phyloP scores from a whole-genome alignment of 2,888 invertebrate species.

The Limenitis camilla region DNA sequence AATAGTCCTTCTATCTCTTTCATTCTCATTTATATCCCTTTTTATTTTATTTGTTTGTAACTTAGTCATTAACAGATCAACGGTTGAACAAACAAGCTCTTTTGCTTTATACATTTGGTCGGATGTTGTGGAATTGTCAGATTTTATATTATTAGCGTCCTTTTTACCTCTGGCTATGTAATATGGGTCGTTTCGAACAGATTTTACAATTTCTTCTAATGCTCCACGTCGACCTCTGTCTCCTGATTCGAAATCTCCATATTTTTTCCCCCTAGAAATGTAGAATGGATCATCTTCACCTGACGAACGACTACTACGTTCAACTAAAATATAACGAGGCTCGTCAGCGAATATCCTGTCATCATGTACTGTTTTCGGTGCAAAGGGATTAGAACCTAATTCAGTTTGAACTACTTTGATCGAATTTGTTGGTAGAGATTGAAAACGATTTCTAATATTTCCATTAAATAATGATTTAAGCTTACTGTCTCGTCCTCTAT shows the following conservation, averaged over 20 bases:
- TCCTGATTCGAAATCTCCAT: constrained; percentile 35
- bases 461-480: constrained; percentile 40
- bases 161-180: constrained; percentile 73
- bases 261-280: constrained; percentile 60
- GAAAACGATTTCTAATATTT: constrained; percentile 25
- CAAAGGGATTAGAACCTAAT: constrained; percentile 29
- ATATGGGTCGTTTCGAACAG: constrained; percentile 66
- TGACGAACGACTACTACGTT: constrained; percentile 59
- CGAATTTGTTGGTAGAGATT: constrained; percentile 2
- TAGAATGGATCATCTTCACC: constrained; percentile 58
- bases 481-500: constrained; percentile 43
- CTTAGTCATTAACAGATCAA: constrained; percentile 42
- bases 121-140: constrained; percentile 29
- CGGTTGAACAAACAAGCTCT: constrained; percentile 54
- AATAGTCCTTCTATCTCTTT: constrained; percentile 55
- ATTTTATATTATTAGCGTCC: constrained; percentile 29
- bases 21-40: constrained; percentile 47
- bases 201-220: constrained; percentile 61
- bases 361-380: constrained; percentile 47
- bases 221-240: constrained; percentile 54
- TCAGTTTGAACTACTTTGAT: constrained; percentile 11
- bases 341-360: constrained; percentile 69
- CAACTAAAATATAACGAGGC: constrained; percentile 69
- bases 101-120: constrained; percentile 44
- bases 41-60: constrained; percentile 39